Conservation (phyloP, 2,888 invertebrate genomes). For the Alentia gelatinosa region DNA sequence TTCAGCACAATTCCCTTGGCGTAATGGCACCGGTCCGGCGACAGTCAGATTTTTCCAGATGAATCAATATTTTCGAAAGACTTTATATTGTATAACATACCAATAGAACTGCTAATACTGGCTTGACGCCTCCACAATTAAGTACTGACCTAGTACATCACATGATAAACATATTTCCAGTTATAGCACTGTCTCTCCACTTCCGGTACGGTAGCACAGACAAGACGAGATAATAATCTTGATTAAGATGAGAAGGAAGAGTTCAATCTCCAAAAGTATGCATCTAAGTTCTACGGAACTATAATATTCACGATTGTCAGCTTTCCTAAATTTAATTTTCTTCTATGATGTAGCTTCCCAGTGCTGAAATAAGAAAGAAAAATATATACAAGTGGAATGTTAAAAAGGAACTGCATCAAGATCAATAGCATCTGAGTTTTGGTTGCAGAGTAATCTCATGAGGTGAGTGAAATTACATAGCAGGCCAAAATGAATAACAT, state of each 20-base stretch:
- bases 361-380: background rate
- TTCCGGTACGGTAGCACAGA: background rate
- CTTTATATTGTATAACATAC: too few relatives aligned
- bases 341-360: background rate
- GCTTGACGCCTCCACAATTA: too few relatives aligned
- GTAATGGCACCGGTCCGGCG: too few relatives aligned
- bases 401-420: background rate
- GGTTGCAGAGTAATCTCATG: background rate
- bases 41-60: too few relatives aligned
- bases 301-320: background rate
- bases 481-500: background rate
- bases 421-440: background rate
- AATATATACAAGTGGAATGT: background rate
- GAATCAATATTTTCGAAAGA: too few relatives aligned
- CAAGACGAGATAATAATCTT: too few relatives aligned
- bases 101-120: too few relatives aligned
- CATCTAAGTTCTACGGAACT: background rate
- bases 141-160: background rate
- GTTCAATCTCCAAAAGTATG: too few relatives aligned
- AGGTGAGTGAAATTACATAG: background rate
- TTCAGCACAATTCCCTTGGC: too few relatives aligned
- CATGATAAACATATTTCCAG: background rate
- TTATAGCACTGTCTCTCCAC: background rate
- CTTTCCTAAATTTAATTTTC: background rate
- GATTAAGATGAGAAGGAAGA: too few relatives aligned